phyloP scores from a whole-genome alignment of 2,113 vertebrate species.

The Phodopus roborovskii region DNA sequence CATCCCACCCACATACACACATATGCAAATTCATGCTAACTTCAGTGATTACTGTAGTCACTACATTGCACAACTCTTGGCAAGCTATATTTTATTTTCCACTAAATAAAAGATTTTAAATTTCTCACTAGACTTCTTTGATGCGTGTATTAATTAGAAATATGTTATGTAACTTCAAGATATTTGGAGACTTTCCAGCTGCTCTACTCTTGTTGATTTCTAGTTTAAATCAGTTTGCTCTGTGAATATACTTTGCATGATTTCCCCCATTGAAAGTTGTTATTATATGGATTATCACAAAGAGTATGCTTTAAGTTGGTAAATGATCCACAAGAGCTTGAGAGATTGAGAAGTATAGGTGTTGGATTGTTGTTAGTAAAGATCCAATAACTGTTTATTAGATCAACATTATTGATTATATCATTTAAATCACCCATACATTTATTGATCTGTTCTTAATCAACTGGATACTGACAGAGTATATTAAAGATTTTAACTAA shows the following conservation, averaged over 20 bases:
- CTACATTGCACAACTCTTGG: not conserved
- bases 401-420: not conserved
- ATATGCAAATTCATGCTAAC: not conserved
- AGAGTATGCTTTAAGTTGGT: not conserved
- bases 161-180: not conserved
- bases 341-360: not conserved
- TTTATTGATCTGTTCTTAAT: not conserved
- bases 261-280: not conserved
- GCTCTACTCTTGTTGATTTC: not conserved
- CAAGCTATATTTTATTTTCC: constrained; percentile 38
- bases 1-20: not conserved
- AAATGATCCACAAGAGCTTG: not conserved
- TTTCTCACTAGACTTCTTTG: not conserved
- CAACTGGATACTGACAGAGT: not conserved
- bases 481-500: not conserved
- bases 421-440: not conserved
- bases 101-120: not conserved
- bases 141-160: not conserved
- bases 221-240: not conserved
- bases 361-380: not conserved
- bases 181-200: not conserved
- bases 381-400: not conserved
- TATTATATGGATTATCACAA: not conserved
- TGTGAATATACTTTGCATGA: not conserved
- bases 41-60: not conserved